Percentiles rank a stretch among this genome's conserved stretches.
Conservation (phyloP, 2,888 invertebrate genomes). For the Campoplex nolae region DNA sequence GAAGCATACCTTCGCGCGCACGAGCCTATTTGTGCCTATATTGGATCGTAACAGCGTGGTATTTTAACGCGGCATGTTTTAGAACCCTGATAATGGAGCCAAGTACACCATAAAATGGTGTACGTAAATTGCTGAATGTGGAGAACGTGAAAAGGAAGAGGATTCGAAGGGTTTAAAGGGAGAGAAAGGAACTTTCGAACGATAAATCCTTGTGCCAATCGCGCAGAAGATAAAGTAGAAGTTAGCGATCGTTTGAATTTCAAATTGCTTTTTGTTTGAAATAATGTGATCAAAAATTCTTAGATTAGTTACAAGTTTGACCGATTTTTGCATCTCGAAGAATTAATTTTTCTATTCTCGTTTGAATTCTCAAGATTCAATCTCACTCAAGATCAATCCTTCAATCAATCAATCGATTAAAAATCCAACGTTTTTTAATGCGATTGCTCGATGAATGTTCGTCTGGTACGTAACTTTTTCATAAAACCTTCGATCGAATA, state of each 20-base stretch:
- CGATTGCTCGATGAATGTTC: no score
- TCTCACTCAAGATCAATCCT: no score
- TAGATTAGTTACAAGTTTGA: no score
- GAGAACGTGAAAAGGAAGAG: neutral
- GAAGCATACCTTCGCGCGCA: neutral
- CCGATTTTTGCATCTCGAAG: no score
- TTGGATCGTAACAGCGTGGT: constrained; percentile 14
- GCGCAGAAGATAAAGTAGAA: neutral
- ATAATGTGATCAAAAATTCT: no score
- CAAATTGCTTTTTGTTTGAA: neutral
- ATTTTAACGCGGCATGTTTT: constrained; percentile 42
- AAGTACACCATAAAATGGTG: constrained; percentile 26
- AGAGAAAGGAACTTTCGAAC: neutral
- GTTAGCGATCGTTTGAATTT: neutral
- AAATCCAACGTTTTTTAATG: no score
- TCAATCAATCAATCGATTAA: no score
- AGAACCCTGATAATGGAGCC: neutral
- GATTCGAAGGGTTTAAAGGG: neutral
- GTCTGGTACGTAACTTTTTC: no score
- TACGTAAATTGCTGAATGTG: neutral
- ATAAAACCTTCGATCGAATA: no score
- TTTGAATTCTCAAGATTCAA: no score
- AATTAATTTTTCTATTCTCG: no score
- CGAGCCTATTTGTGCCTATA: constrained; percentile 9
- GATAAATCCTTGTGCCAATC: constrained; percentile 10